Evolutionary conservation across 2,113 vertebrate species (phyloP).

Genomic region (Sterrhoptilus dennistouni): DNA sequence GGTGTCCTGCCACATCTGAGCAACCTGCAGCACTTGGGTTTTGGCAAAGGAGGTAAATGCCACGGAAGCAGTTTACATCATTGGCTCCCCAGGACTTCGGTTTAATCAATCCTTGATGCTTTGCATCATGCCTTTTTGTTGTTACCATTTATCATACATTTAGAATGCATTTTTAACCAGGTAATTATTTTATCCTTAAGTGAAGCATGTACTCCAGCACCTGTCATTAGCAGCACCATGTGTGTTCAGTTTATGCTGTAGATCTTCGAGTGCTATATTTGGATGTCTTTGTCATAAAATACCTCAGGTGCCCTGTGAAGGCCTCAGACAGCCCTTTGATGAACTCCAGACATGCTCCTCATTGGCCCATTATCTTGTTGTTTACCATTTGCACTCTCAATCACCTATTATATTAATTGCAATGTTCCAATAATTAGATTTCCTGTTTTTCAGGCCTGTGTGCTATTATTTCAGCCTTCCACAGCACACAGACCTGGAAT

Average conservation of each 20-base stretch:
- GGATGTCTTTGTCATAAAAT: neutral
- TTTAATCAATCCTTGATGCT: neutral
- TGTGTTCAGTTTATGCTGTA: neutral
- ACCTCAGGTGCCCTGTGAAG: neutral
- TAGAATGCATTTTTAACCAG: neutral
- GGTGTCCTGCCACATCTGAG: rapidly evolving
- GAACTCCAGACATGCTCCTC: neutral
- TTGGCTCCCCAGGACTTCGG: rapidly evolving
- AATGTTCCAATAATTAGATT: neutral
- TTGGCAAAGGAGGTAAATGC: neutral
- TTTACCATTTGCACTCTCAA: neutral
- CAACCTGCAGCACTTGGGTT: rapidly evolving
- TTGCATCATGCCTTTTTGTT: neutral
- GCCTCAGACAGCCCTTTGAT: neutral
- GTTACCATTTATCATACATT: neutral
- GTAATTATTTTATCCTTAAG: neutral
- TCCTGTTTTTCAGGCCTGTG: conserved; percentile 19
- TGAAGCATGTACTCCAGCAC: neutral
- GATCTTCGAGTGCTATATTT: neutral
- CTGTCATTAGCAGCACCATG: neutral
- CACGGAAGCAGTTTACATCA: rapidly evolving
- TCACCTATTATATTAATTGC: conserved; percentile 17
- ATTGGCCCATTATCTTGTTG: neutral
- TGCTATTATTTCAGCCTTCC: neutral
- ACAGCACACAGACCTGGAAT: neutral